Evolutionary conservation across 2,113 vertebrate genomes (phyloP).

Genomic region (Vimba vimba): DNA sequence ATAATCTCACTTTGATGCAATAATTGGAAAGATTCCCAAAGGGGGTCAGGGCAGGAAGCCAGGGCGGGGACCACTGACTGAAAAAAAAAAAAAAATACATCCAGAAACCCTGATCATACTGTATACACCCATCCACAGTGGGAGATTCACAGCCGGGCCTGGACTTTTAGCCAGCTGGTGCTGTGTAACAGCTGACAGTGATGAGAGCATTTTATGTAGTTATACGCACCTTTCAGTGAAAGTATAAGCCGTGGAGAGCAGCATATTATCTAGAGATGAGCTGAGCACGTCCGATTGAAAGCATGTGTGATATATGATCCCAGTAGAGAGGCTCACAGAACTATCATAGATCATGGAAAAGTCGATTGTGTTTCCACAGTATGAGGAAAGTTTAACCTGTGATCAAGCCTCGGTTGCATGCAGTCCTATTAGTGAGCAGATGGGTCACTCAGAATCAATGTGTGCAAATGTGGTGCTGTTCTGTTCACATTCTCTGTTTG

Average conservation of each 20-base stretch:
- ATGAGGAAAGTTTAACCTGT: conserved; percentile 9
- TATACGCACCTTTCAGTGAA: background rate
- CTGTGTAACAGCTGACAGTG: conserved; percentile 31
- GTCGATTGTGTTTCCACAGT: background rate
- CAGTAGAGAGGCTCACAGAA: background rate
- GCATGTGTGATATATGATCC: conserved; percentile 41
- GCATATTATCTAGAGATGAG: conserved; percentile 25
- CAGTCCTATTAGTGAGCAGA: conserved; percentile 14
- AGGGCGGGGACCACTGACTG: conserved; percentile 46
- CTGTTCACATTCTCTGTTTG: background rate
- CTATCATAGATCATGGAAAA: conserved; percentile 32
- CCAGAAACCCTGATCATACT: background rate
- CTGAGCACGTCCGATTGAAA: conserved; percentile 21
- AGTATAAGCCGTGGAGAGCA: background rate
- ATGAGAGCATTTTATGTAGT: conserved; percentile 12
- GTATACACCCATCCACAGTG: conserved; percentile 37
- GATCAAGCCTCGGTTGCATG: background rate
- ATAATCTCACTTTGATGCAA: conserved; percentile 52
- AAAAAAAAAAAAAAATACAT: conserved; percentile 25
- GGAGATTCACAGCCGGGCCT: conserved; percentile 32
- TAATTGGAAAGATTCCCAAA: conserved; percentile 36
- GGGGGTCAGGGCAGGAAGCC: conserved; percentile 44
- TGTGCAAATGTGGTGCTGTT: background rate
- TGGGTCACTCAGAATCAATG: background rate
- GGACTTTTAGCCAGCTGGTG: conserved; percentile 26